A percentile compares a stretch with the other conserved stretches of the same genome.
These are phyloP conservation scores for Cheracebus regulus DNA, from an alignment of 2,797 vertebrate species.

Conservation along the genomic window DNA sequence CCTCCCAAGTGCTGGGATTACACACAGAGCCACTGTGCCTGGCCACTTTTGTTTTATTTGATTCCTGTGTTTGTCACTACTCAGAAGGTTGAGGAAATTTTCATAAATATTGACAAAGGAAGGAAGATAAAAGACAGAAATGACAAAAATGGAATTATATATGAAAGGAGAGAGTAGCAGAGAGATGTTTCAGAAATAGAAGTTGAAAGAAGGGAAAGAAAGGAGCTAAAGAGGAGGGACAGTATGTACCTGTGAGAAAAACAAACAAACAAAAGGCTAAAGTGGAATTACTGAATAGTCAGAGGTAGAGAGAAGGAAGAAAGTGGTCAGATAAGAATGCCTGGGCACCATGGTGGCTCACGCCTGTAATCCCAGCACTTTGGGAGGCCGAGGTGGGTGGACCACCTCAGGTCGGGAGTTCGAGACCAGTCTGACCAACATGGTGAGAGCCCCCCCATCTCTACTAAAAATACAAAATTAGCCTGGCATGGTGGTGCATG, in stretches of 20 bases:
- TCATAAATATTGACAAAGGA: conserved; percentile 24
- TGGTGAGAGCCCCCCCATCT: no score
- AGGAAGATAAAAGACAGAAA: neutral
- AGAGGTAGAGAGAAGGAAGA: neutral
- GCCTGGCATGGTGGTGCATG: no score
- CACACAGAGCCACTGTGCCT: no score
- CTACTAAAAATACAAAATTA: no score
- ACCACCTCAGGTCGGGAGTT: no score
- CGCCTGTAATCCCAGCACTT: no score
- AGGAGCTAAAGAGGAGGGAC: neutral
- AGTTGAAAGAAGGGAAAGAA: neutral
- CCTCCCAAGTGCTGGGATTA: no score
- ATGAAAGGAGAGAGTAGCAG: neutral
- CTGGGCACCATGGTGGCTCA: no score
- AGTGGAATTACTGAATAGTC: neutral
- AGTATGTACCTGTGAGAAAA: neutral
- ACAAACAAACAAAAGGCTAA: neutral
- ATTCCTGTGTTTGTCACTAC: neutral
- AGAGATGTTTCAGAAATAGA: neutral
- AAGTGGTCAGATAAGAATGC: neutral
- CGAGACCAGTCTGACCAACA: no score
- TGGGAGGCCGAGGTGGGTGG: no score
- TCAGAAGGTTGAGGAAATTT: neutral
- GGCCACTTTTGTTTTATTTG: neutral
- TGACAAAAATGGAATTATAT: neutral